Conservation (phyloP, 1,140 invertebrate genomes). For the Sycophila sp. region DNA sequence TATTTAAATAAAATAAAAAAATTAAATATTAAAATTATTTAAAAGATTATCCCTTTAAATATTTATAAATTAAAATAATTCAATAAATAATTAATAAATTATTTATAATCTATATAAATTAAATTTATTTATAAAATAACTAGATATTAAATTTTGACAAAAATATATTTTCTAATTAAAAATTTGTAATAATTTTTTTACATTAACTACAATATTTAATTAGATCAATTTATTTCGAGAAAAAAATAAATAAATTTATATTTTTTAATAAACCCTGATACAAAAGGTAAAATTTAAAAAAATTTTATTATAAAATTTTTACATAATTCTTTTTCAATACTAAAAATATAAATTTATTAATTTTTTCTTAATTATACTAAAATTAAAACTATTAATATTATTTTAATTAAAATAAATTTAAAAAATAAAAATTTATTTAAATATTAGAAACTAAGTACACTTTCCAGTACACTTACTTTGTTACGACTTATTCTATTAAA, state of each 20-base stretch:
- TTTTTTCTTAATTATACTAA: background rate
- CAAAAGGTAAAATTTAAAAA: slow-evolving; percentile 69
- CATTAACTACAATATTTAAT: slow-evolving; percentile 65
- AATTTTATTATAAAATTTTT: background rate
- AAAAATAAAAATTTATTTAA: slow-evolving; percentile 42
- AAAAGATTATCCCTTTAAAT: slow-evolving; percentile 39
- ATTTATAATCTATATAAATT: slow-evolving; percentile 65
- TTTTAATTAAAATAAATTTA: slow-evolving; percentile 56
- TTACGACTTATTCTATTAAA: slow-evolving; percentile 76
- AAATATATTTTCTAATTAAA: slow-evolving; percentile 70
- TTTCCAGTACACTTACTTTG: slow-evolving; percentile 78
- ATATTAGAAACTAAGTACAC: slow-evolving; percentile 70
- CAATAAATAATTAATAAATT: slow-evolving; percentile 70
- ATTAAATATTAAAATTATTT: background rate
- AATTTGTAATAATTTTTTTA: slow-evolving; percentile 69
- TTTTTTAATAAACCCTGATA: slow-evolving; percentile 72
- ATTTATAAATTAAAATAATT: slow-evolving; percentile 41
- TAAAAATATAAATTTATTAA: background rate
- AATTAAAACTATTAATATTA: no score
- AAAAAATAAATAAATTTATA: slow-evolving; percentile 59
- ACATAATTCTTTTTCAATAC: background rate
- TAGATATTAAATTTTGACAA: slow-evolving; percentile 73
- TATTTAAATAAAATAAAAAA: slow-evolving; percentile 27
- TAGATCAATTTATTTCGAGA: slow-evolving; percentile 70
- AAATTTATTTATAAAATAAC: slow-evolving; percentile 72